Conservation (phyloP, 1,140 invertebrate species). For the Pinna nobilis region DNA sequence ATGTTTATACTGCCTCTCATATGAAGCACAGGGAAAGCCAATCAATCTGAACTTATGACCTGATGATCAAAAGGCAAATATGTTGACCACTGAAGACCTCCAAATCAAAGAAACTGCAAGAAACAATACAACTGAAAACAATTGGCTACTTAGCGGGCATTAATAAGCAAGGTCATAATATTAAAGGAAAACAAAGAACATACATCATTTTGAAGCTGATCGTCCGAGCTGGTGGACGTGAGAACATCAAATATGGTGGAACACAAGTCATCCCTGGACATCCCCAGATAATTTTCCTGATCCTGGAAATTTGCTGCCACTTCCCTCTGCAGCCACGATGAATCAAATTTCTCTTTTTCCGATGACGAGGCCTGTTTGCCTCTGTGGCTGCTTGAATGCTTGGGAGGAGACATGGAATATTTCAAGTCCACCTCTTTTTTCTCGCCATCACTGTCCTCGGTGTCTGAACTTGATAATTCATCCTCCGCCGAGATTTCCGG, state of each 20-base stretch:
- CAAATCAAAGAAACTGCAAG: too few species aligned
- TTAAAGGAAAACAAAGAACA: too few species aligned
- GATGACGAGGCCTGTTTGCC: too few species aligned
- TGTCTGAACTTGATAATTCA: conserved; percentile 57
- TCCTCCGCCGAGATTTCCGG: not conserved
- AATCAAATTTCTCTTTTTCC: too few species aligned
- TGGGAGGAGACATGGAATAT: conserved; percentile 24
- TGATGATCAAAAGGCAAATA: too few species aligned
- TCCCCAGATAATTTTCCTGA: conserved; percentile 49
- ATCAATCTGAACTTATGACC: too few species aligned
- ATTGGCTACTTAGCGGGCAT: too few species aligned
- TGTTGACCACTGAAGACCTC: too few species aligned
- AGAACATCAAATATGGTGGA: conserved; percentile 70
- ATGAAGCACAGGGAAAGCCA: too few species aligned
- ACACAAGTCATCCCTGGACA: conserved; percentile 61
- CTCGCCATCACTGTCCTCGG: conserved; percentile 60
- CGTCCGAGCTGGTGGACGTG: conserved; percentile 73
- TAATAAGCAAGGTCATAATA: too few species aligned
- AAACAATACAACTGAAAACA: too few species aligned
- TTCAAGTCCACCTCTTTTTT: conserved; percentile 71
- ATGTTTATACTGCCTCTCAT: too few species aligned
- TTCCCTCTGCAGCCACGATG: conserved; percentile 59
- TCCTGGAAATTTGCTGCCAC: conserved; percentile 57
- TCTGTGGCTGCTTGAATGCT: not conserved
- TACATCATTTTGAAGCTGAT: conserved; percentile 84